These are phyloP conservation scores for Xestia ashworthii DNA, from an alignment of 2,888 invertebrate genomes.

Conservation along the genomic window DNA sequence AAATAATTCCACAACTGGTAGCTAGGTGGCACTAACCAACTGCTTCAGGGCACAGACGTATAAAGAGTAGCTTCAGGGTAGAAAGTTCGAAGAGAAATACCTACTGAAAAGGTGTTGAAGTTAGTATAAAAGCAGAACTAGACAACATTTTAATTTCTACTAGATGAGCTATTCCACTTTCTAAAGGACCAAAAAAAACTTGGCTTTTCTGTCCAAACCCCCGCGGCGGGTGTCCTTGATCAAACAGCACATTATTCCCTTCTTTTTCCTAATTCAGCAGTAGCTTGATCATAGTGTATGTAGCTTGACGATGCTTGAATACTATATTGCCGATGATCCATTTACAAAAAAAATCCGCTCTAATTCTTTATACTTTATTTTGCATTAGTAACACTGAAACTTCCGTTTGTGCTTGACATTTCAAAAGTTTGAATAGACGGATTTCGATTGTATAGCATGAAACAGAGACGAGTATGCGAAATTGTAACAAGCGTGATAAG, in stretches of 20 bases:
- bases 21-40: slow-evolving; percentile 12
- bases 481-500: slow-evolving; percentile 23
- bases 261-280: neutral
- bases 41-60: no score
- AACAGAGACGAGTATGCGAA: slow-evolving; percentile 16
- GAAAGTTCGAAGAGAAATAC: neutral
- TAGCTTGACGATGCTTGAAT: neutral
- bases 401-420: slow-evolving; percentile 46
- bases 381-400: slow-evolving; percentile 32
- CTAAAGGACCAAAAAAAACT: neutral
- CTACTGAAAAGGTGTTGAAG: neutral
- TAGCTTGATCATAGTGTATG: neutral
- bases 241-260: neutral
- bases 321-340: neutral
- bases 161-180: neutral
- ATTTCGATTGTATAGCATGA: slow-evolving; percentile 43
- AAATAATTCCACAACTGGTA: neutral
- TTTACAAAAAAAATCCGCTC: no score
- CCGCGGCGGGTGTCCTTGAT: neutral
- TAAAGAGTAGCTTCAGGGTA: no score
- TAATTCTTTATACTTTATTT: neutral
- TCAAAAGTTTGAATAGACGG: neutral
- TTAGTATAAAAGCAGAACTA: neutral
- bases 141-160: neutral
- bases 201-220: neutral